Base-by-base conservation (phyloP, 2,888 invertebrate genomes). In the Drosophila prostipennis region DNA sequence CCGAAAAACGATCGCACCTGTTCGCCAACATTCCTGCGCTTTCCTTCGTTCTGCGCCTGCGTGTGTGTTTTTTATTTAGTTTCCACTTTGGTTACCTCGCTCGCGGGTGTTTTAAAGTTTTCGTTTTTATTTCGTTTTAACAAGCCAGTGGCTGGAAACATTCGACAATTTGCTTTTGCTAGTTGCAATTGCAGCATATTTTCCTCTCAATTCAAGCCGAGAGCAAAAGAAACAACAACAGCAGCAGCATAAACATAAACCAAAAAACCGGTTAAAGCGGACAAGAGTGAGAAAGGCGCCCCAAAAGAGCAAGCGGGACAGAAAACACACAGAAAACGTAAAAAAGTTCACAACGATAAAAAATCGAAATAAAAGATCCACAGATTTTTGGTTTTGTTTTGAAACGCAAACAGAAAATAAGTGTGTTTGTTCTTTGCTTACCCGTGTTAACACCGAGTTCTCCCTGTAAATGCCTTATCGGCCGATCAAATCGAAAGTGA, bases 191-290 rank as follows among this genome's bases (percentile, higher is more conserved):
- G 65, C 65, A 48, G 65, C 46, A 65, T 65, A 63, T 65, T 67
- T 67, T 65, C 65, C 14, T 34, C 11, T 11, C 45, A 32, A 34
- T 5, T 14, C 29, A 46, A 46, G 29, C 45, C 23, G 65, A 46
- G 64, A 55, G 46, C 36, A 48, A 55, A 36, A 40, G 65, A 55
- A 72, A 42, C 45, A 72, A 48, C 57, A 71, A 56, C 65, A 76
- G 36, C 63, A 75, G 42, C 74, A 74, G 70, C 67, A 75, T 75
- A 77, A 81, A 75, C 69, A 79, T 65, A 77, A 42, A 61, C 61
- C 43, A 53, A 64, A 73, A 80, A 80, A 80, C 80, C 83, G 80
- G 80, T 80, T 80, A 65, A 68, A 37, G 43, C 65, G 67, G 68
- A 65, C 54, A 46, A 54, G 26, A 55, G 56, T 36, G 48, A 67